Evolutionary conservation across 2,888 invertebrate genomes (phyloP).

Genomic region (Orgyia antiqua): DNA sequence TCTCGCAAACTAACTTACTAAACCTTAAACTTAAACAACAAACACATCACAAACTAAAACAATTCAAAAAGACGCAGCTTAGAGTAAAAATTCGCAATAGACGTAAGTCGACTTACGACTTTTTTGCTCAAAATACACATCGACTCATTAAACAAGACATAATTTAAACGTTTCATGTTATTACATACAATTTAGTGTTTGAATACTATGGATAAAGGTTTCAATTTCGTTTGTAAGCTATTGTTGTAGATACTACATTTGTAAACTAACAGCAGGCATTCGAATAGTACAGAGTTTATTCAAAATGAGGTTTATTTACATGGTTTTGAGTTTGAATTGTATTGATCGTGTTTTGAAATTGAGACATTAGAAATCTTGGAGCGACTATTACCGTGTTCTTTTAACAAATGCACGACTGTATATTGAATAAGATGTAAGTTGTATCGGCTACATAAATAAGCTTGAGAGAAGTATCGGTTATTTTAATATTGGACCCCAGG

Average conservation of each 20-base stretch:
- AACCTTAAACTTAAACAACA: constrained; percentile 19
- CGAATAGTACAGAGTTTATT: constrained; percentile 28
- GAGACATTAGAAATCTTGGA: constrained; percentile 75
- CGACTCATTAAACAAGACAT: constrained; percentile 77
- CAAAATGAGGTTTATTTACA: neutral
- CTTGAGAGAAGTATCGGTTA: constrained; percentile 61
- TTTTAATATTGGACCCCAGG: constrained; percentile 69
- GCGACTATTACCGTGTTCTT: constrained; percentile 74
- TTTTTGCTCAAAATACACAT: constrained; percentile 32
- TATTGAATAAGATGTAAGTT: constrained; percentile 71
- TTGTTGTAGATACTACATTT: constrained; percentile 38
- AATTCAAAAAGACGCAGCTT: constrained; percentile 4
- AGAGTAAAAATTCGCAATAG: constrained; percentile 8
- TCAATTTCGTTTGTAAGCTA: constrained; percentile 28
- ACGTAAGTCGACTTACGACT: constrained; percentile 20
- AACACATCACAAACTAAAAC: constrained; percentile 25
- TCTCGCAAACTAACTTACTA: constrained; percentile 50
- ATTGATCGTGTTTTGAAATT: constrained; percentile 46
- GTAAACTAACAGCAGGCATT: constrained; percentile 37
- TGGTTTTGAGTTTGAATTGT: constrained; percentile 33
- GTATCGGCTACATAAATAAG: constrained; percentile 70
- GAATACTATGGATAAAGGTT: constrained; percentile 28
- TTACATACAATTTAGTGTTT: constrained; percentile 39
- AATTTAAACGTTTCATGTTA: constrained; percentile 57
- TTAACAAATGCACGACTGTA: constrained; percentile 71